Evolutionary conservation across 2,113 vertebrate genomes (phyloP), one percentile per base, ranked within the genome.

Genomic region (Syngnathoides biaculeatus): DNA sequence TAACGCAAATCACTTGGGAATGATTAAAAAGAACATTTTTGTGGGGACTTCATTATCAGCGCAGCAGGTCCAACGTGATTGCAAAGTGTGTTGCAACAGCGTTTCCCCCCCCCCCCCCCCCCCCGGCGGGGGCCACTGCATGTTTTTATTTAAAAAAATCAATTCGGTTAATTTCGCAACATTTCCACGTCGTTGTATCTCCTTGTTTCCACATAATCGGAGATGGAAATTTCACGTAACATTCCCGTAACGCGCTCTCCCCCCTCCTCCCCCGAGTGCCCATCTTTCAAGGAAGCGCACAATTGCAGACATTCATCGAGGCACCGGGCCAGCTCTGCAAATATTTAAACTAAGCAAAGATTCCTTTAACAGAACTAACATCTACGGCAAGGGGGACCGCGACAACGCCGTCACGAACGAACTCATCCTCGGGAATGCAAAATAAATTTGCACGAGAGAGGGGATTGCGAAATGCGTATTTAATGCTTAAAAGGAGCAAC

Each of bases 321-420:
- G 84, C 79, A 50, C 67, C 5, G 30, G 42, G 87, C 84, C 86
- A 88, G 75, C 20, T 45, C 40, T 79, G 58, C 79, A 90, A 88
- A 87, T 85, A 89, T 90, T 84, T 86, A 71, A 86, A 86, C 78
- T 60, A 73, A 57, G 55, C 78, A 82, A 68, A 87, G 80, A 84
- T 71, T 74, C 69, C 65, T 79, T 83, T 52, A 66, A 55, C 60
- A 68, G 68, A 67, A 71, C 73, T 68, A 79, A 83, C 45, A 80
- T 75, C 67, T 70, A 50, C 64, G 63, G 30, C 45, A 10, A 70
- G 71, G 55, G 64, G 77, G 67, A 43, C 2, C 2, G 38, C 20
- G 20, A 65, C 62, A 52, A 22, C 58, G 50, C 30, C 13, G 24
- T 43, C 12, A 17, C 24, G 22, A 69, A 64, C 35, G 39, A 22